Conservation (phyloP, 2,797 vertebrate species). For the Pangasius djambal region DNA sequence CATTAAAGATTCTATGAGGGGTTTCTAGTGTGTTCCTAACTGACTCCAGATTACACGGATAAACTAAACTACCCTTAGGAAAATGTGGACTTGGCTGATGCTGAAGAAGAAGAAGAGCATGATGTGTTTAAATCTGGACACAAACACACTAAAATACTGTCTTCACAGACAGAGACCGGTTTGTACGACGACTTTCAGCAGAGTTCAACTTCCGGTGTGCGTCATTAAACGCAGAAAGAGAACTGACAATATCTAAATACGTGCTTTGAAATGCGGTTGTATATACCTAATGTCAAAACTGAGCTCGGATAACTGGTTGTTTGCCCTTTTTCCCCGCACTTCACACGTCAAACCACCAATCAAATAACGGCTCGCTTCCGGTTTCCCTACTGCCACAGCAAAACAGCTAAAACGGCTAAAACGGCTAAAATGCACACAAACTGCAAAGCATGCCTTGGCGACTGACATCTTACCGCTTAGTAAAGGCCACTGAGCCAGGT, state of each 20-base stretch:
- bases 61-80: too few species aligned
- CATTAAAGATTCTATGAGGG: too few species aligned
- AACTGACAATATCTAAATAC: background rate
- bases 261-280: background rate
- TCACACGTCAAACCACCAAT: background rate
- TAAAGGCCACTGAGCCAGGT: background rate
- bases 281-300: too few species aligned
- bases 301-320: background rate
- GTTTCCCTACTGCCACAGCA: background rate
- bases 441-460: background rate
- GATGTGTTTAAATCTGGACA: background rate
- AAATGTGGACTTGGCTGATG: background rate
- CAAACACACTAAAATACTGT: background rate
- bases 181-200: background rate
- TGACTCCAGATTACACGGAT: background rate
- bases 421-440: too few species aligned
- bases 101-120: background rate
- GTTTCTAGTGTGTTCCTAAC: too few species aligned
- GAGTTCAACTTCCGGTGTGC: slow-evolving; percentile 11
- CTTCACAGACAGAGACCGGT: background rate
- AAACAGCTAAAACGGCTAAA: background rate
- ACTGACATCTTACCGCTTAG: slow-evolving; percentile 27
- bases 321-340: too few species aligned
- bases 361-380: background rate
- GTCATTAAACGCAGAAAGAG: background rate